Evolutionary conservation across 2,797 vertebrate species (phyloP).

Genomic region (Microhierax caerulescens): DNA sequence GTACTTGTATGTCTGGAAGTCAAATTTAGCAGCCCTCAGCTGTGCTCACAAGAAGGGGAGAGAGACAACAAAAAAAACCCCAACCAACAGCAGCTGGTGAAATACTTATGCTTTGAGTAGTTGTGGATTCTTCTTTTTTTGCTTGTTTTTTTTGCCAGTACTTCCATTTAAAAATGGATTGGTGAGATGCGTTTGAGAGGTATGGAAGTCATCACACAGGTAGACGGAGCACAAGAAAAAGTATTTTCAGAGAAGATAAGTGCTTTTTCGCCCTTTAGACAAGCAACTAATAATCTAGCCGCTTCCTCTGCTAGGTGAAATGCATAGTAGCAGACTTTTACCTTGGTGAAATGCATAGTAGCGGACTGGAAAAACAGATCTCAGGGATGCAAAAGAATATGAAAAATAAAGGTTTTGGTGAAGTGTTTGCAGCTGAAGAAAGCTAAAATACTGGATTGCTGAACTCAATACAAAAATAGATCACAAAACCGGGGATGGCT

Average conservation of each 20-base stretch:
- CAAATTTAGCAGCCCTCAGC: background rate
- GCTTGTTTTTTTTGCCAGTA: background rate
- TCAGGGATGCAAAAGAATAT: background rate
- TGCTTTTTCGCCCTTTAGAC: background rate
- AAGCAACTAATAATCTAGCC: background rate
- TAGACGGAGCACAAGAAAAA: background rate
- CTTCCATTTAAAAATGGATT: background rate
- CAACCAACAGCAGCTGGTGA: background rate
- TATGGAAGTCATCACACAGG: background rate
- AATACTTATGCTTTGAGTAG: background rate
- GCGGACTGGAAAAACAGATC: background rate
- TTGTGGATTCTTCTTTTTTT: background rate
- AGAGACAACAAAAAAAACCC: background rate
- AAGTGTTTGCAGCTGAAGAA: background rate
- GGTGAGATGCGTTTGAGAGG: background rate
- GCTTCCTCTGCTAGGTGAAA: fast-evolving
- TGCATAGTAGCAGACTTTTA: fast-evolving
- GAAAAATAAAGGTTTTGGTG: background rate
- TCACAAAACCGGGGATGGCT: fast-evolving
- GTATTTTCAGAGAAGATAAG: background rate
- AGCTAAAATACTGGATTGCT: background rate
- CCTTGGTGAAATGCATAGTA: fast-evolving
- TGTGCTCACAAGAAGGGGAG: background rate
- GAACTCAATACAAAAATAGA: background rate
- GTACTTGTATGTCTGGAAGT: background rate